Conservation (phyloP, 92 coral and sea anemone species). For the Epizoanthus scotinus region DNA sequence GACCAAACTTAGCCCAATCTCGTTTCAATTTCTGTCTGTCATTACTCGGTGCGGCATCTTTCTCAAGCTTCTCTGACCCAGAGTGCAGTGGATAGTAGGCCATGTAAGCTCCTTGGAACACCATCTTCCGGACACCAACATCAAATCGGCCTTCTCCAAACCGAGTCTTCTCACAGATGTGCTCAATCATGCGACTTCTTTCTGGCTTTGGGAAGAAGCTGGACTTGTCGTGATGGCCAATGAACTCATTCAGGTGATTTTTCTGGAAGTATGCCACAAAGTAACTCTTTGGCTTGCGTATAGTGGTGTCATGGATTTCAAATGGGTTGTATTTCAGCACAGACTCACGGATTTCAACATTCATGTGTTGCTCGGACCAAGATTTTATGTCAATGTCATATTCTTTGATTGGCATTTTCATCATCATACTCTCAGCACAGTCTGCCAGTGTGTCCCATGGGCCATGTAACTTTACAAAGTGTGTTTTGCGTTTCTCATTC, state of each 20-base stretch:
- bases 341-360: slow-evolving; percentile 56
- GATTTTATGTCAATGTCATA: slow-evolving; percentile 70
- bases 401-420: slow-evolving; percentile 89
- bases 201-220: slow-evolving; percentile 86
- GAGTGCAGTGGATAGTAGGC: slow-evolving; percentile 92
- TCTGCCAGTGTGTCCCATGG: slow-evolving; percentile 72
- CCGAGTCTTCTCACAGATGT: slow-evolving; percentile 67
- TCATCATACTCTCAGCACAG: slow-evolving; percentile 91
- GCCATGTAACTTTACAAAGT: slow-evolving; percentile 81
- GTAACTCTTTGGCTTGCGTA: slow-evolving; percentile 60
- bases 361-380: slow-evolving; percentile 75
- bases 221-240: slow-evolving; percentile 69
- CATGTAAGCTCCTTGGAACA: slow-evolving; percentile 72
- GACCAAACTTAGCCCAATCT: slow-evolving; percentile 94
- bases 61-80: slow-evolving; percentile 77
- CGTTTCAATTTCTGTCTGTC: slow-evolving; percentile 78
- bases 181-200: slow-evolving; percentile 94
- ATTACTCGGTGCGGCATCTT: slow-evolving; percentile 62
- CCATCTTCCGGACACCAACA: slow-evolving; percentile 76
- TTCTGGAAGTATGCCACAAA: slow-evolving; percentile 83
- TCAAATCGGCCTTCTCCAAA: slow-evolving; percentile 80
- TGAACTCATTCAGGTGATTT: slow-evolving; percentile 70
- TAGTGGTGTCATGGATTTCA: slow-evolving; percentile 64
- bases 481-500: slow-evolving; percentile 58
- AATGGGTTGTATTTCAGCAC: slow-evolving; percentile 71